Conservation (phyloP, 2,888 invertebrate species). For the Muscina levida region DNA sequence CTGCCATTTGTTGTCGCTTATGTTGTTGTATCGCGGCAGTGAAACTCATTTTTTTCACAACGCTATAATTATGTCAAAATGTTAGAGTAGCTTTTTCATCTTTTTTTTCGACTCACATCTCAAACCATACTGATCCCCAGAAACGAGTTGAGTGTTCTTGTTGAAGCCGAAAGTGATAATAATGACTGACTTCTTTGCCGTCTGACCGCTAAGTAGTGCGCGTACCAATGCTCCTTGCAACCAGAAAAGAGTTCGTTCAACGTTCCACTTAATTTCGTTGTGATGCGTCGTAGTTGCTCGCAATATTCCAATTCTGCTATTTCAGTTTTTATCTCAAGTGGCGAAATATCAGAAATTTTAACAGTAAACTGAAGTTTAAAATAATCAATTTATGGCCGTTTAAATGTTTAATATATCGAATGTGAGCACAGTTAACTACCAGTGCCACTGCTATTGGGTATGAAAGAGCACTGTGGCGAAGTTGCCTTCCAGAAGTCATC, state of each 20-base stretch:
- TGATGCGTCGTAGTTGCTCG: not conserved
- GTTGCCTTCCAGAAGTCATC: slow-evolving; percentile 47
- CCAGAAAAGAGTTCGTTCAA: slow-evolving; percentile 5
- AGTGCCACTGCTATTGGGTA: slow-evolving; percentile 24
- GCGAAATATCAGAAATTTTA: slow-evolving; percentile 15
- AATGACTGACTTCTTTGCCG: slow-evolving; percentile 49
- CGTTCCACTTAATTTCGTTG: slow-evolving; percentile 11
- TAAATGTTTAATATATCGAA: slow-evolving; percentile 55
- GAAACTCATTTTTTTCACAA: slow-evolving; percentile 27
- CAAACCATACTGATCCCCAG: not conserved
- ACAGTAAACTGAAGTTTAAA: slow-evolving; percentile 39
- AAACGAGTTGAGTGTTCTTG: slow-evolving; percentile 1
- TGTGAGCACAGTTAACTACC: slow-evolving; percentile 46
- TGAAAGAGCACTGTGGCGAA: not conserved
- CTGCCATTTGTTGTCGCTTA: not conserved
- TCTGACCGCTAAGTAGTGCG: not conserved
- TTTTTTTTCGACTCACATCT: slow-evolving; percentile 29
- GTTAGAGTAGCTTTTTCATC: slow-evolving; percentile 31
- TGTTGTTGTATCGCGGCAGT: not conserved
- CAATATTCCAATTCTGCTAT: not conserved
- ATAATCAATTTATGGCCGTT: slow-evolving; percentile 61
- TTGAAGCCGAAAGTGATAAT: slow-evolving; percentile 49
- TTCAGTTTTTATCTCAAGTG: not conserved
- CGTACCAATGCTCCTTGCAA: not conserved
- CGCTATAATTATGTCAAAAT: slow-evolving; percentile 54